A percentile compares a stretch with the other conserved stretches of the same genome.
Evolutionary conservation across 1,140 invertebrate species (phyloP).

Genomic region (Habropoda laboriosa): DNA sequence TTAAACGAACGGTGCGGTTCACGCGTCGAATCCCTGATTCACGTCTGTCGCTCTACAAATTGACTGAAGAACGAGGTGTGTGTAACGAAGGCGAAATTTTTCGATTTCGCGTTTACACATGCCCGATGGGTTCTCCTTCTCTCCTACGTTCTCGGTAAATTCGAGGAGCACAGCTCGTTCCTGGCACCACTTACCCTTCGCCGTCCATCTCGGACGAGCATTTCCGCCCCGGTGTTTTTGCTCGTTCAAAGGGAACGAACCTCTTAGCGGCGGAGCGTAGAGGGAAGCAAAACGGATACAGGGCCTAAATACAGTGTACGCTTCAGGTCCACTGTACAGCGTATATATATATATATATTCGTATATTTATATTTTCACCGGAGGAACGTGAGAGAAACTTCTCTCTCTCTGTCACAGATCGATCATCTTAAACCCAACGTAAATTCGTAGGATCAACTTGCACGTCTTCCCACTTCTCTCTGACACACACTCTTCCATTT

Average conservation of each 20-base stretch:
- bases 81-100: constrained; percentile 7
- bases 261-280: constrained; percentile 45
- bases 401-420: no score
- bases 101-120: background rate
- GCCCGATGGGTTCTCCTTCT: no score
- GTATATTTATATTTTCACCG: no score
- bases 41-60: background rate
- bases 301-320: constrained; percentile 49
- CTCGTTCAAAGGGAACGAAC: constrained; percentile 51
- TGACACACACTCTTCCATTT: no score
- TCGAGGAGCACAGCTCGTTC: constrained; percentile 32
- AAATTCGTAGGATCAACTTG: no score
- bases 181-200: constrained; percentile 44
- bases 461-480: no score
- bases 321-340: no score
- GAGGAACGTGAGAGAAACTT: no score
- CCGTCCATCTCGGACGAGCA: constrained; percentile 35
- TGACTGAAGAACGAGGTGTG: background rate
- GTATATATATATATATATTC: no score
- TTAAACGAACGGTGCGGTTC: background rate
- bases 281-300: constrained; percentile 46
- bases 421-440: no score
- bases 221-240: constrained; percentile 54
- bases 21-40: constrained; percentile 17
- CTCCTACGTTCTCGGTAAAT: constrained; percentile 10